Conservation (phyloP, 2,113 vertebrate genomes). For the Eublepharis macularius region DNA sequence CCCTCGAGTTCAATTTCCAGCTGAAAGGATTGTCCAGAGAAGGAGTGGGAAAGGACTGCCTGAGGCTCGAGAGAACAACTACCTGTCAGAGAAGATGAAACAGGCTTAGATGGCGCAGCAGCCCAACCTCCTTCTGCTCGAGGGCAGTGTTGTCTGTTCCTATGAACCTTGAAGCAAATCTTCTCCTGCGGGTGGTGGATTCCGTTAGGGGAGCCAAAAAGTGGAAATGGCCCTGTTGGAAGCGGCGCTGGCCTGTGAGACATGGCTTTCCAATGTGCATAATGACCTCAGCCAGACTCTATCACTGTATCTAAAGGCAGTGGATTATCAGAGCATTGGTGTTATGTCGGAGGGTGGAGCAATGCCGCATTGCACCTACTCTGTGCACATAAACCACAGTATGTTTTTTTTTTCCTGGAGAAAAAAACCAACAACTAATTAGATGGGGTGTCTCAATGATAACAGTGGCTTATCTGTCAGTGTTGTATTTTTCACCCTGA, state of each 20-base stretch:
- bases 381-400: not conserved
- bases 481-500: not conserved
- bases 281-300: not conserved
- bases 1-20: too few relatives aligned
- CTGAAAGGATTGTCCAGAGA: too few relatives aligned
- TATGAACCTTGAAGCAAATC: not conserved
- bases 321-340: not conserved
- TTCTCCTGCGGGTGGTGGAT: not conserved
- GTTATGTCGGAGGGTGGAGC: not conserved
- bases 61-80: too few relatives aligned
- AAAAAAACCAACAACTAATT: not conserved
- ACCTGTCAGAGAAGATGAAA: too few relatives aligned
- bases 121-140: too few relatives aligned
- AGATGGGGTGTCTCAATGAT: not conserved
- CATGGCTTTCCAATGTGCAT: not conserved
- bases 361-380: not conserved
- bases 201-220: not conserved
- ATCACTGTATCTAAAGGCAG: not conserved
- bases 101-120: too few relatives aligned
- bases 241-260: not conserved
- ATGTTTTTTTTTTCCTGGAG: too few relatives aligned
- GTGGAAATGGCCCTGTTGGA: too few relatives aligned
- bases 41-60: too few relatives aligned
- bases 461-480: not conserved
- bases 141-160: too few relatives aligned